phyloP scores from a whole-genome alignment of 2,113 vertebrate genomes.

The Eidolon helvum region DNA sequence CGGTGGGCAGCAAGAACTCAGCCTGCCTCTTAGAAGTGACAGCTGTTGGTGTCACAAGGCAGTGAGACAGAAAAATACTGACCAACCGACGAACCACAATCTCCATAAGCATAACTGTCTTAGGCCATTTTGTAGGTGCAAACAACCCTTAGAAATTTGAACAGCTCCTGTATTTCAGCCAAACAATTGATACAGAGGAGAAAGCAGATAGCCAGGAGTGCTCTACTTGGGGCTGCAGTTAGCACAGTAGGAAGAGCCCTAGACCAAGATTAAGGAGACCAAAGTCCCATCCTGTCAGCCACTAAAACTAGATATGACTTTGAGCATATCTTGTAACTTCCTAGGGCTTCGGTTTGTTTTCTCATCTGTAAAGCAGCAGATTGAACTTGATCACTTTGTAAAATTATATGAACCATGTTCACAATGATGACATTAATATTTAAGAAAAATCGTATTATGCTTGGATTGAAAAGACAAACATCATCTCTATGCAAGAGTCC shows the following conservation, averaged over 20 bases:
- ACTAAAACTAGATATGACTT: background rate
- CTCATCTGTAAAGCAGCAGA: background rate
- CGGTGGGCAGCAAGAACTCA: background rate
- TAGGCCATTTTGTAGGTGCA: background rate
- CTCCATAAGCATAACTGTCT: background rate
- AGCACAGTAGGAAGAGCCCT: background rate
- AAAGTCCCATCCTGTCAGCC: background rate
- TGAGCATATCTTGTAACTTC: background rate
- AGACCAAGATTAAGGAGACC: background rate
- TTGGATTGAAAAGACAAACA: slow-evolving; percentile 3
- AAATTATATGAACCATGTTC: slow-evolving; percentile 41
- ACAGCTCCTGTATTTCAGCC: background rate
- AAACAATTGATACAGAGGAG: background rate
- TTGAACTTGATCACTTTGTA: slow-evolving; percentile 33
- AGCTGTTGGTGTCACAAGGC: background rate
- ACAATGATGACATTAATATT: background rate
- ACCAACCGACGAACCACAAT: background rate
- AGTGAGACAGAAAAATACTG: slow-evolving; percentile 9
- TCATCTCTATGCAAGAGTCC: background rate
- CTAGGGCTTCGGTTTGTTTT: background rate
- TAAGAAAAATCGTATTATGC: background rate
- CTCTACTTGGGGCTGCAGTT: background rate
- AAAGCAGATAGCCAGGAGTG: background rate
- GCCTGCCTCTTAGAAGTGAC: slow-evolving; percentile 19
- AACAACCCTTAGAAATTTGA: background rate